Conservation (phyloP, 2,797 vertebrate genomes). For the Sciurus vulgaris region DNA sequence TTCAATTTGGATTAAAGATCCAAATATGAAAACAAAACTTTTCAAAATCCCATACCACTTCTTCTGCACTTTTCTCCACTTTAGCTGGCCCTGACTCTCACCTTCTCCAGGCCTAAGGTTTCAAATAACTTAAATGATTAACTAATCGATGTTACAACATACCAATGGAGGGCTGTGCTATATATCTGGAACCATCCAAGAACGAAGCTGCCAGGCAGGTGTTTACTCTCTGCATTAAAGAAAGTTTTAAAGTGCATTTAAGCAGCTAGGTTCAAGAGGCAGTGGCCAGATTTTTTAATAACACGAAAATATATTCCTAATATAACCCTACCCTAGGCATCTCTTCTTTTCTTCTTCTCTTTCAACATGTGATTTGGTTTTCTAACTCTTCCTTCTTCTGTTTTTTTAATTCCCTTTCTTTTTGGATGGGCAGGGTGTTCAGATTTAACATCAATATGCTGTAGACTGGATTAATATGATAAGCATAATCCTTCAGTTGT, state of each 20-base stretch:
- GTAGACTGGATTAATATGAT: neutral
- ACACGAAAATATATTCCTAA: neutral
- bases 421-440: neutral
- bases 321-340: neutral
- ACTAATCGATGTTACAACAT: neutral
- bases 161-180: neutral
- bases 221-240: neutral
- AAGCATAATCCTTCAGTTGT: neutral
- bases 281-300: neutral
- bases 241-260: neutral
- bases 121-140: neutral
- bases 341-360: neutral
- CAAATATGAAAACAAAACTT: neutral
- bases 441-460: neutral
- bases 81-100: neutral
- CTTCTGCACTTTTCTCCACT: neutral
- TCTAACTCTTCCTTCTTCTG: neutral
- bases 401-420: neutral
- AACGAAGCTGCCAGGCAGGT: neutral
- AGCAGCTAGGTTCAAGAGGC: neutral
- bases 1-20: neutral
- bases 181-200: neutral
- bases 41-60: neutral
- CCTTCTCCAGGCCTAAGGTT: neutral
- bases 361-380: neutral